Evolutionary conservation across 2,113 vertebrate species (phyloP), one percentile per base, ranked within the genome.

Genomic region (Hassar affinis): DNA sequence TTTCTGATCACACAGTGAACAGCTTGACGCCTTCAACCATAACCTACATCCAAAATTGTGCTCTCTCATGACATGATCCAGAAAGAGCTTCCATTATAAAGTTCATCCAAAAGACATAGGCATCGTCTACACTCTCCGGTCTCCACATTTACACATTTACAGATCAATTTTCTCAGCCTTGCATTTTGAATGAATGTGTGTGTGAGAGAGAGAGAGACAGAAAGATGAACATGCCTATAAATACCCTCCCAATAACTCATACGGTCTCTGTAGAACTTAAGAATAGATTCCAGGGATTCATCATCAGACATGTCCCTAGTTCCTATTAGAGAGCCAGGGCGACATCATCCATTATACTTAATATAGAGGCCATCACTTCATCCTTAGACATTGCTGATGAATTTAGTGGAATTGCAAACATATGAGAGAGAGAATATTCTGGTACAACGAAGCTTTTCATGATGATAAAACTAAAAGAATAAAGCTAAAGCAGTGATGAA

Each of bases 231-330:
- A 54, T 59, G 81, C 56, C 76, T 89, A 89, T 86, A 86, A 90
- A 90, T 90, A 90, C 45, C 77, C 51, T 81, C 25, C 79, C 79
- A 85, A 86, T 89, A 84, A 84, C 83, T 86, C 79, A 86, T 81
- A 85, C 82, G 79, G 77, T 80, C 81, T 85, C 86, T 87, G 79
- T 83, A 85, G 83, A 80, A 78, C 49, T 69, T 84, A 79, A 80
- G 78, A 90, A 90, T 88, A 85, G 85, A 81, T 86, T 61, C 61
- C 66, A 82, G 79, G 47, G 74, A 87, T 88, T 79, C 86, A 88
- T 88, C 87, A 88, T 78, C 78, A 33, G 56, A 79, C 81, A 38
- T 72, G 72, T 79, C 79, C 85, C 79, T 76, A n/a, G 42, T 77
- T 85, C 61, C 35, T 86, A 86, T 86, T 86, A 88, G 71, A 78